These are phyloP conservation scores for Periparus ater DNA, from an alignment of 2,797 vertebrate species.

Conservation along the genomic window DNA sequence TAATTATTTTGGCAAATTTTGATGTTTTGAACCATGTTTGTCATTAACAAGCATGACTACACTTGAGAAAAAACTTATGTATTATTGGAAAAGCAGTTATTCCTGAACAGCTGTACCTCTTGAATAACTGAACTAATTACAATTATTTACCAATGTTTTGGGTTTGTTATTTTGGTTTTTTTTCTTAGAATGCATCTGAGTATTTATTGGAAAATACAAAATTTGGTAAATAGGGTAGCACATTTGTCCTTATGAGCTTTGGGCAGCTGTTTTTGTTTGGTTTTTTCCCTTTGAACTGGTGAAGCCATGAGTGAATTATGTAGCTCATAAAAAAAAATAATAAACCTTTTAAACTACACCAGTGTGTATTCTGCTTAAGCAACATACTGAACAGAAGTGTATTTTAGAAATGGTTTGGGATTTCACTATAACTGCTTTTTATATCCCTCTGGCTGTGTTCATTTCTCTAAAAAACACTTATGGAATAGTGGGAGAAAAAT, in stretches of 20 bases:
- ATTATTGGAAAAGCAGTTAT: not conserved
- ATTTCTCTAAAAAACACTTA: conserved; percentile 6
- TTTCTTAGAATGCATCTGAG: not conserved
- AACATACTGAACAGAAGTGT: not conserved
- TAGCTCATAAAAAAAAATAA: conserved; percentile 8
- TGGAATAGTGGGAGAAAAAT: not conserved
- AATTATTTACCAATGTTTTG: not conserved
- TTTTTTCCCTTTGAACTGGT: not conserved
- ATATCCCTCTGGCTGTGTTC: not conserved
- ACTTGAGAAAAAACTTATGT: not conserved
- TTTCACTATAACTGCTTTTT: conserved; percentile 19
- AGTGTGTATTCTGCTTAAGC: not conserved
- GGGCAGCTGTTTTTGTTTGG: not conserved
- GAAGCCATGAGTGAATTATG: not conserved
- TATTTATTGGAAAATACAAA: not conserved
- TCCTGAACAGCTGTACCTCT: not conserved
- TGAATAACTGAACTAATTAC: not conserved
- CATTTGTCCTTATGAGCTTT: not conserved
- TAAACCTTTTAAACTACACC: conserved; percentile 15
- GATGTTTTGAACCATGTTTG: not conserved
- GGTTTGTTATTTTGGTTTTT: not conserved
- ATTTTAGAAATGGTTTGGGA: not conserved
- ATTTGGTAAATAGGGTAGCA: not conserved
- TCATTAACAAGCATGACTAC: not conserved
- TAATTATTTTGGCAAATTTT: not conserved